Base-by-base conservation (phyloP, 2,797 vertebrate genomes). In the Iguana delicatissima region DNA sequence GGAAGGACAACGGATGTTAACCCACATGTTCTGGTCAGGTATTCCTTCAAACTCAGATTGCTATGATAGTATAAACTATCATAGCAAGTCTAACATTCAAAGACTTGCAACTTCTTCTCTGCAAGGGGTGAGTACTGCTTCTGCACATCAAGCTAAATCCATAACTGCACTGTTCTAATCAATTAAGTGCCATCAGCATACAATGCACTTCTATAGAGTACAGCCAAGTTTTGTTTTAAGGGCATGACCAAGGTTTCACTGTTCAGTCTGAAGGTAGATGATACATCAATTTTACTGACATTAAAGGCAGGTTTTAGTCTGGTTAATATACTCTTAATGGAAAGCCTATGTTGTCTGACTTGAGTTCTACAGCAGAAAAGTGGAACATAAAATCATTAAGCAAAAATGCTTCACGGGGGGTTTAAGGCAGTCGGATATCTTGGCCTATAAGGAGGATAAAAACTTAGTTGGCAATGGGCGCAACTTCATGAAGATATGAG, bases 351-450 rank as follows among this genome's bases (percentile, higher is more conserved):
- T 73, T 46, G n/a, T 24, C 3, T 52, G 29, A 6, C 2, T 57
- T 55, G 16, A 42, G 55, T 59, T 42, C 46, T 7, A 76, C 20
- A 35, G 52, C 16, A 86, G 52, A 74, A 57, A 76, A 22, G 6
- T 24, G 74, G 52, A 8, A 76, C 52, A 76, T 38, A 16, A 72
- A 52, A 29, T 29, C 35, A 50, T 29, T n/a, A 93, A 94, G 85
- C 16, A 82, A 90, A 86, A 42, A 50, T 24, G 88, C 81, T 92
- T 89, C 89, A 92, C 94, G 95, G 95, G 95, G 94, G 90, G 12
- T 89, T 93, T 88, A 91, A 89, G 57, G 80, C 38, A 92, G 85
- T 89, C 94, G 91, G 81, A 88, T 79, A 74, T 20, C 22, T 20
- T 76, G 85, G 87, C 83, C 91, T 91, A 29, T 5, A 86, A 88